phyloP scores from a whole-genome alignment of 2,797 vertebrate species.

The Antennarius maculatus region DNA sequence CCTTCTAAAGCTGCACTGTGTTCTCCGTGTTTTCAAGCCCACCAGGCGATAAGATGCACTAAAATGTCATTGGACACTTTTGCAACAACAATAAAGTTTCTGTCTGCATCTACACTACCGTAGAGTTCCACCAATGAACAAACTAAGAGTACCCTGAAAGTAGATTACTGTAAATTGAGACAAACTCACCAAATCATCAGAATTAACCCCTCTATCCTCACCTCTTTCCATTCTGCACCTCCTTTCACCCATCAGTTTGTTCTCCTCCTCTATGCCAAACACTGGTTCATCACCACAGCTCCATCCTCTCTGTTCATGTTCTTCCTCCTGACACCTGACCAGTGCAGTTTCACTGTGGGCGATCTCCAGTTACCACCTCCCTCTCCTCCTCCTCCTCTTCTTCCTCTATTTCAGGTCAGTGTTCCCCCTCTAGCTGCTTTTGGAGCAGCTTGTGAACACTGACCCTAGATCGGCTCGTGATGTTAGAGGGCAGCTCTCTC shows the following conservation, averaged over 20 bases:
- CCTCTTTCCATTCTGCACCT: slow-evolving; percentile 1
- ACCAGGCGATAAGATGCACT: too few species aligned
- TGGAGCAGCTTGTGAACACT: slow-evolving; percentile 4
- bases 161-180: slow-evolving; percentile 62
- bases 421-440: not conserved
- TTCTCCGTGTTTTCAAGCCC: too few species aligned
- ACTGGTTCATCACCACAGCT: not conserved
- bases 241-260: slow-evolving; percentile 20
- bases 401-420: slow-evolving; percentile 24
- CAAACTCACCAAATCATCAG: not conserved
- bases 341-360: slow-evolving; percentile 48
- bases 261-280: slow-evolving; percentile 6
- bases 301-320: slow-evolving; percentile 38
- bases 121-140: not conserved
- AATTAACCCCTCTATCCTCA: slow-evolving; percentile 11
- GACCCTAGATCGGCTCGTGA: slow-evolving; percentile 46
- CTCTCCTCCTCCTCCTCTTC: not conserved
- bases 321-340: slow-evolving; percentile 65
- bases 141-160: slow-evolving; percentile 38
- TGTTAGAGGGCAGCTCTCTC: slow-evolving; percentile 41
- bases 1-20: too few species aligned
- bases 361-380: slow-evolving; percentile 67
- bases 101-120: too few species aligned
- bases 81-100: too few species aligned
- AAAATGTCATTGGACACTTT: too few species aligned